Evolutionary conservation across 2,888 invertebrate species (phyloP).

Genomic region (Acheta domesticus): DNA sequence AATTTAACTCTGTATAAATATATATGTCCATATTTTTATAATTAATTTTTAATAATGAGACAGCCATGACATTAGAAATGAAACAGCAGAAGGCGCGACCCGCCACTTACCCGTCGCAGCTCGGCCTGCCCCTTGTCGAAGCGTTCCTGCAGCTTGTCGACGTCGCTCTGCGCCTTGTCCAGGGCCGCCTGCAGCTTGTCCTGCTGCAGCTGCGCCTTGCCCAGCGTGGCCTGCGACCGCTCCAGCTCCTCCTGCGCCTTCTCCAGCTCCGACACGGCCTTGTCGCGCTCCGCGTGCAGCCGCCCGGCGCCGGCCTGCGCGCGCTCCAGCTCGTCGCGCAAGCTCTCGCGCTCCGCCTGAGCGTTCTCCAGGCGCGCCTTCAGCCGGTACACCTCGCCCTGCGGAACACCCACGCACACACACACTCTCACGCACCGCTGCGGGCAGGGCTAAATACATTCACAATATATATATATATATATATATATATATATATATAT

Average conservation of each 20-base stretch:
- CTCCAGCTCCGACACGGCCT: constrained; percentile 78
- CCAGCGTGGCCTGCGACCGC: constrained; percentile 81
- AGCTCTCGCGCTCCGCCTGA: constrained; percentile 88
- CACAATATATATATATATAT: too few species aligned
- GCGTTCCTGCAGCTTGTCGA: constrained; percentile 84
- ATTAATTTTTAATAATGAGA: too few species aligned
- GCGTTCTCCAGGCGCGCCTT: constrained; percentile 93
- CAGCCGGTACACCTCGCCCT: constrained; percentile 90
- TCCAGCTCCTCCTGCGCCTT: constrained; percentile 85
- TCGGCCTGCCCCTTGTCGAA: constrained; percentile 79
- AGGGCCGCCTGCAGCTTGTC: constrained; percentile 85
- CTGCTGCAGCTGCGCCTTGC: constrained; percentile 86
- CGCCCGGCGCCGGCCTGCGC: constrained; percentile 79
- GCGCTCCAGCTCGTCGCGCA: constrained; percentile 88
- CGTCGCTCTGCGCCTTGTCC: constrained; percentile 86
- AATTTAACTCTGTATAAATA: too few species aligned
- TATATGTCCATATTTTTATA: too few species aligned
- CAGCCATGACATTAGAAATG: not conserved
- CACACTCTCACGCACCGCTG: constrained; percentile 72
- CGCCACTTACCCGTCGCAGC: constrained; percentile 67
- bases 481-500: too few species aligned
- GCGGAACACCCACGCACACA: constrained; percentile 44
- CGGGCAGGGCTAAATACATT: too few species aligned
- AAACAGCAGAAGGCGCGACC: not conserved
- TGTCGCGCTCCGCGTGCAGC: constrained; percentile 83